These are phyloP conservation scores for Micromys minutus DNA, from an alignment of 2,113 vertebrate genomes.

Conservation along the genomic window DNA sequence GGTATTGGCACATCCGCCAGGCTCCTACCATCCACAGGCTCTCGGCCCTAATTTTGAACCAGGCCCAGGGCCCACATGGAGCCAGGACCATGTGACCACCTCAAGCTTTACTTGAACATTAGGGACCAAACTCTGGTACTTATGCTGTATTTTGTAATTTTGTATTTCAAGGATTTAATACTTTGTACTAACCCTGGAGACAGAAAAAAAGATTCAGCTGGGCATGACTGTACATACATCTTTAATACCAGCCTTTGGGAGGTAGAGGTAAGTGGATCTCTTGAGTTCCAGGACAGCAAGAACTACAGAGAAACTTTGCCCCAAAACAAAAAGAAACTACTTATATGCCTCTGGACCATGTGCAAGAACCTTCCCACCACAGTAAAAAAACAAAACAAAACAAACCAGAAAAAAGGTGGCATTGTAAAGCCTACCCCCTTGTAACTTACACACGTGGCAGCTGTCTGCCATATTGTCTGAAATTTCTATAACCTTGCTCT, in stretches of 20 bases:
- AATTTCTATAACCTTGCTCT: constrained; percentile 85
- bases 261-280: too few species aligned
- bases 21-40: not conserved
- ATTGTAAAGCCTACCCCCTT: not conserved
- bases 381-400: not conserved
- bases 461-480: constrained; percentile 74
- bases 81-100: not conserved
- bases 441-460: not conserved
- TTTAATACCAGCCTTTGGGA: too few species aligned
- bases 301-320: not conserved
- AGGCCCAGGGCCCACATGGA: not conserved
- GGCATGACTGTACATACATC: too few species aligned
- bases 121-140: not conserved
- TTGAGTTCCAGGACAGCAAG: not conserved
- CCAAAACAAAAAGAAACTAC: not conserved
- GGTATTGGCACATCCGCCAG: not conserved
- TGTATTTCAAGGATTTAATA: not conserved
- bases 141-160: not conserved
- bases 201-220: not conserved
- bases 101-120: not conserved
- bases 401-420: not conserved
- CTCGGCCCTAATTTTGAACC: not conserved
- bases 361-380: not conserved
- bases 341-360: not conserved
- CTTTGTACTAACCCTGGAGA: not conserved